phyloP scores from a whole-genome alignment of 2,888 invertebrate species.

The Chrysopilus asiliformis region DNA sequence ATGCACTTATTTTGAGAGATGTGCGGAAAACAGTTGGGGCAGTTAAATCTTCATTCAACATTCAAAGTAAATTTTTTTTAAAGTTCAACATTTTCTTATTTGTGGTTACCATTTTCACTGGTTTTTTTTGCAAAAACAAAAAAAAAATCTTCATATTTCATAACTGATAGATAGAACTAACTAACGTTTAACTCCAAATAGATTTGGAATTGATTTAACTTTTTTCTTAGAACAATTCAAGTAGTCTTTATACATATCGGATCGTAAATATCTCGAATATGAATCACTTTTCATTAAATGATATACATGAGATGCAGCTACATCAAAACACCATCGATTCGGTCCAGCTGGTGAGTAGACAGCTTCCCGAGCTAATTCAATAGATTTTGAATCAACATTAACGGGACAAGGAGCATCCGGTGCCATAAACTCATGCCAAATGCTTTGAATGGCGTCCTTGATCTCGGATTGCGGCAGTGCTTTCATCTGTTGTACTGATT shows the following conservation, averaged over 20 bases:
- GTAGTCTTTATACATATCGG: conserved; percentile 97
- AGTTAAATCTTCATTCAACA: too few species aligned
- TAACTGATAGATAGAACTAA: too few species aligned
- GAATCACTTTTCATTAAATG: conserved; percentile 99
- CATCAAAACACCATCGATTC: conserved; percentile 91
- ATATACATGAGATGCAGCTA: conserved; percentile 97
- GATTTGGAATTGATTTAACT: conserved; percentile 48
- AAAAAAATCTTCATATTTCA: too few species aligned
- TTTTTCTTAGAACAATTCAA: conserved; percentile 93
- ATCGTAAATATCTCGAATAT: conserved; percentile 92
- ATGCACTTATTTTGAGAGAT: too few species aligned
- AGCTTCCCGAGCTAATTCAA: conserved; percentile 69
- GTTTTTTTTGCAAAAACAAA: too few species aligned
- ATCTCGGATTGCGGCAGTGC: conserved; percentile 76
- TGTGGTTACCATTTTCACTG: too few species aligned
- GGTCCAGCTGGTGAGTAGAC: conserved; percentile 50
- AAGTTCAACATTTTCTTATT: too few species aligned
- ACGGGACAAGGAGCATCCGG: conserved; percentile 92
- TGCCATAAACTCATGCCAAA: conserved; percentile 88
- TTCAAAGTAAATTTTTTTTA: too few species aligned
- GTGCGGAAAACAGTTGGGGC: too few species aligned
- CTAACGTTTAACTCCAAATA: conserved; percentile 37
- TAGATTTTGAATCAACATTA: conserved; percentile 90
- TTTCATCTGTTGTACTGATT: conserved; percentile 86
- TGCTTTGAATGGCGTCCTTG: conserved; percentile 64